These are phyloP conservation scores for Aphelocoma coerulescens DNA, from an alignment of 2,113 vertebrate species.

Conservation along the genomic window DNA sequence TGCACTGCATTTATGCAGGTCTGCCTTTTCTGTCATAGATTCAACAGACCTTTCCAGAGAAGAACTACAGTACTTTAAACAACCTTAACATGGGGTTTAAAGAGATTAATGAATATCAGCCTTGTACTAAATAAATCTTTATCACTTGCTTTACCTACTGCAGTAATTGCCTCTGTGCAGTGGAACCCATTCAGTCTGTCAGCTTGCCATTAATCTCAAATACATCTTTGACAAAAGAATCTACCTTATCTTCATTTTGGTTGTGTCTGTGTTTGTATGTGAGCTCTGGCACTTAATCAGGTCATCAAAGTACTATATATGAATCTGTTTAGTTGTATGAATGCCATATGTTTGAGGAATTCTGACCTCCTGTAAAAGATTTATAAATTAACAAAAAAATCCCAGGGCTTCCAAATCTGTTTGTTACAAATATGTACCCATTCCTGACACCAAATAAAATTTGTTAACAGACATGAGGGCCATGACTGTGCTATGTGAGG, in stretches of 20 bases:
- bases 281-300: constrained; percentile 2
- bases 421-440: neutral
- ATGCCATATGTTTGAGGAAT: neutral
- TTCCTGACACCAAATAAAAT: neutral
- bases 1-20: constrained; percentile 68
- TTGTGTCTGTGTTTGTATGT: neutral
- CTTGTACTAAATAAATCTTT: constrained; percentile 62
- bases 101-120: constrained; percentile 68
- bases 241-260: constrained; percentile 4
- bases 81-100: constrained; percentile 60
- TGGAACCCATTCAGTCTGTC: constrained; percentile 9
- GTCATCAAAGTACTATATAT: neutral
- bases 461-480: neutral
- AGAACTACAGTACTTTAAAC: constrained; percentile 66
- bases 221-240: constrained; percentile 48
- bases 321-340: neutral
- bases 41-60: constrained; percentile 66
- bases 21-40: constrained; percentile 67
- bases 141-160: constrained; percentile 42
- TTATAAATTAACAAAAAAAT: neutral
- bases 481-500: neutral
- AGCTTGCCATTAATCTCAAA: constrained; percentile 49
- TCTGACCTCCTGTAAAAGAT: neutral
- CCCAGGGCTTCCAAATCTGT: neutral
- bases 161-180: constrained; percentile 42